Evolutionary conservation across 2,797 vertebrate species (phyloP), one percentile per base, ranked within the genome.

Genomic region (Picus viridis): DNA sequence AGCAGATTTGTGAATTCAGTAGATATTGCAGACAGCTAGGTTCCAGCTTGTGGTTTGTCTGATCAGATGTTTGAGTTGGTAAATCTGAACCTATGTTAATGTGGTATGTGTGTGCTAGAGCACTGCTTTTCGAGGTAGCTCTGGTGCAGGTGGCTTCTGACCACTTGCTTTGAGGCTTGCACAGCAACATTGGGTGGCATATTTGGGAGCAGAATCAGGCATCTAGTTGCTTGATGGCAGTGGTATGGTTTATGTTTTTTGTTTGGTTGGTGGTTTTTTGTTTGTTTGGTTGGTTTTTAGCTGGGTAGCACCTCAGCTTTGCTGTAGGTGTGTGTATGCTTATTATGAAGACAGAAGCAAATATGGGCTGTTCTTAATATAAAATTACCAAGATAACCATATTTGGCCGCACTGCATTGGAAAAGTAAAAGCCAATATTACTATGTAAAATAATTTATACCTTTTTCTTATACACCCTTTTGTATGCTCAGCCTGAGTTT

Each of bases 391-490:
- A 73, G 41, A 34, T 23, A 9, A 76, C 7, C 4, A 1, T 24
- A 13, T 10, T 47, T 85, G 14, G 8, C 49, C 56, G 18, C 34
- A 63, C 36, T 9, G 1, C 12, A 3, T 5, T 73, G 5, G 20
- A 65, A 57, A 74, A 71, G 10, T 41, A 61, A 83, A 86, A 75
- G 27, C 15, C 27, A 63, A 26, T 3, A 3, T 54, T 61, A 6
- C 8, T 8, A 1, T 18, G 7, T 72, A 17, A 51, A 79, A 77
- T 26, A 45, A 29, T 7, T 15, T 43, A 8, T 26, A 26, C 20
- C 4, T 27, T 27, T 65, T 63, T 23, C 7, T 4, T 58, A 6
- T 0, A 0, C 51, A 5, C 7, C 15, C 5, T 39, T 58, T 24
- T 43, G 3, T 27, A 8, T 24, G 18, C 24, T 67, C 15, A 74